Evolutionary conservation across 2,113 vertebrate genomes (phyloP), one percentile per base, ranked within the genome.

Genomic region (Myodes glareolus): DNA sequence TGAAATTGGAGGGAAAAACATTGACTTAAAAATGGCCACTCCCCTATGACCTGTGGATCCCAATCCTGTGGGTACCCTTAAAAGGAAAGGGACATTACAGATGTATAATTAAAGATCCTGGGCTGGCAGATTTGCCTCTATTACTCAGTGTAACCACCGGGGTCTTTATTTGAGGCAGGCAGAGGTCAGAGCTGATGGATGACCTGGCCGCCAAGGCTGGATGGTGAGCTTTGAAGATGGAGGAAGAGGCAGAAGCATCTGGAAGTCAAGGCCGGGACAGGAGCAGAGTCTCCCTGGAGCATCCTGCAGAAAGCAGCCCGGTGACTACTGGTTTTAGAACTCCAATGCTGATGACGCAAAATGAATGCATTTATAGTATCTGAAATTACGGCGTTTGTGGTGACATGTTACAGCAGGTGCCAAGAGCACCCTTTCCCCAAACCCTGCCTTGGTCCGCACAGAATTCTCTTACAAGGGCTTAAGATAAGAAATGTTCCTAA

Each of bases 361-460:
- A 31, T 31, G 61, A 25, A 10, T 3, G 21, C 7, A 33, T 58
- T 58, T 39, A 58, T 55, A 13, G 7, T 8, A 50, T n/a, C 12
- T 65, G 16, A 27, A 88, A 47, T 68, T 27, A 0, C 6, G 0
- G 9, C 1, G 0, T 29, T 25, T 36, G 36, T 21, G 45, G 17
- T 1, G 6, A 50, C 9, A 3, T 42, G 8, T 58, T 65, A 36
- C 1, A 61, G 7, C 0, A 13, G 52, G 17, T 4, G 2, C 1
- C 9, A 7, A 7, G 39, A 70, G n/a, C 89, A 21, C 73, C 0
- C 7, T 13, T 31, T 16, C 3, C 33, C 17, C 21, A 31, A n/a
- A 47, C 42, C 29, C 84, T 67, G 29, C 29, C 33, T 45, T 27
- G 3, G 29, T 55, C 86, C n/a, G n/a, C 45, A 52, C 42, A 55